These are phyloP conservation scores for Brienomyrus longianalis DNA, from an alignment of 2,113 vertebrate species.

Conservation along the genomic window DNA sequence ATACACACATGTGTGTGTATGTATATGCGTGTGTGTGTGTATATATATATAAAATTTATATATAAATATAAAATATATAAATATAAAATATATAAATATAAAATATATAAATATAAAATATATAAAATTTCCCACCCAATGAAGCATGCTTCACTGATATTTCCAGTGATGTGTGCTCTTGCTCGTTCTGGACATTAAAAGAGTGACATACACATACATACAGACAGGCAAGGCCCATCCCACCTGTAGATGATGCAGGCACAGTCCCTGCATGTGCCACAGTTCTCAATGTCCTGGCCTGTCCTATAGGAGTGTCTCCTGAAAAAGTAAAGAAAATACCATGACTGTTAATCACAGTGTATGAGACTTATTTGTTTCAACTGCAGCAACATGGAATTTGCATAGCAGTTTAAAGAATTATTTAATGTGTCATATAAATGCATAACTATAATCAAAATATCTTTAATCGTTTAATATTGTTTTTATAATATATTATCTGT, in stretches of 20 bases:
- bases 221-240: neutral
- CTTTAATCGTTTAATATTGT: neutral
- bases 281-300: conserved; percentile 80
- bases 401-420: neutral
- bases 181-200: neutral
- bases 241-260: conserved; percentile 86
- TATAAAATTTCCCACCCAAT: no score
- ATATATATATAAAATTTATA: no score
- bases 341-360: conserved; percentile 38
- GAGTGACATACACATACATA: neutral
- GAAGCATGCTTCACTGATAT: no score
- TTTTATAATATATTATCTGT: neutral
- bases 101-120: no score
- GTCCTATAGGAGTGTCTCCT: conserved; percentile 76
- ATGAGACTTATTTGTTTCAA: neutral
- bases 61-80: no score
- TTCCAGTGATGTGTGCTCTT: neutral
- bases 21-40: no score
- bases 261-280: conserved; percentile 78
- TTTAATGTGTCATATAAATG: neutral
- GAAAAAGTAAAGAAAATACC: conserved; percentile 31
- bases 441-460: neutral
- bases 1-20: no score
- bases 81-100: no score
- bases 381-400: neutral